Evolutionary conservation across 1,140 invertebrate species (phyloP), one percentile per base, ranked within the genome.

Genomic region (Gonioctena quinquepunctata): DNA sequence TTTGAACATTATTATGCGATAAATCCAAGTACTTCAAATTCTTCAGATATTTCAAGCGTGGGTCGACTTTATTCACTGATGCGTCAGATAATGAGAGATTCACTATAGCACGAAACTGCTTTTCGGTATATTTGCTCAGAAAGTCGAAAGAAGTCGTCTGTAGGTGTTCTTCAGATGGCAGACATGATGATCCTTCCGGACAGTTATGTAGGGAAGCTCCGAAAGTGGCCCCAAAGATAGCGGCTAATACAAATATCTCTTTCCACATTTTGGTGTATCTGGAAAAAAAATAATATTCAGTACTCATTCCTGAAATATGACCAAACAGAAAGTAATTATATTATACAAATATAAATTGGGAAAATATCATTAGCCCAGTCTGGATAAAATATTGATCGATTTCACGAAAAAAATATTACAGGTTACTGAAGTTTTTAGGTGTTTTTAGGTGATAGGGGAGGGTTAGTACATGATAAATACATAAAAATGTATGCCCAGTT

Each of bases 1-100:
- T 85, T 3, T 85, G 84, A 28, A 90, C 85, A 16, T 85, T 85
- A 77, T 86, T 84, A 70, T 86, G 82, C 3, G 88, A 89, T 28
- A 90, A 80, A 78, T 89, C 88, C 57, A 90, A 79, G 59, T 83
- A 82, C 42, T 70, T 61, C 22, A 79, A 59, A 42, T 77, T 74
- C 50, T 78, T 79, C 25, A 79, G 25, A 52, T 79, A 77, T 67
- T 79, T 79, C 48, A 79, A 25, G 65, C 72, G 70, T 5, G 69
- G 66, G 27, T 77, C 74, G 19, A 79, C 52, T 66, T 74, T 76
- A 18, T 70, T 66, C 19, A 79, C 16, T 7, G 70, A 71, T 18
- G 72, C 61, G 66, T 75, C 75, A 23, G 68, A 68, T 25, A 79
- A 63, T 8, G 57, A 68, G 27, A 79, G 57, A 42, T 60, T 74